Conservation (phyloP, 2,888 invertebrate species). For the Clanis bilineata region DNA sequence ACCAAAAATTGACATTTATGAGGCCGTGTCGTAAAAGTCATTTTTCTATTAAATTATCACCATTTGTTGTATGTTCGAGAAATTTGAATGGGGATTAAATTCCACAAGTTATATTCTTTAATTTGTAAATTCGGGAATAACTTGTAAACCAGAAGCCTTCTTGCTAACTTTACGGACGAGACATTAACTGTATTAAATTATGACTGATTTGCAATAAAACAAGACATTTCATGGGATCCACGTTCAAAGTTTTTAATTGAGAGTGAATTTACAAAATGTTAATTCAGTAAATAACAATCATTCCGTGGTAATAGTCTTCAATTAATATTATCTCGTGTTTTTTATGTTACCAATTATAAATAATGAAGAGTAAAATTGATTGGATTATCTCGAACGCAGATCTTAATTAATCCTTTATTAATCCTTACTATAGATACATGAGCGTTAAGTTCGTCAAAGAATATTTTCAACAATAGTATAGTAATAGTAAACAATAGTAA, state of each 20-base stretch:
- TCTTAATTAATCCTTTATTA: background rate
- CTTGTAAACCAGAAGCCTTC: slow-evolving; percentile 29
- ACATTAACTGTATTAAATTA: slow-evolving; percentile 34
- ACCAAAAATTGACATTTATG: too few relatives aligned
- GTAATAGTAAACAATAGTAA: too few relatives aligned
- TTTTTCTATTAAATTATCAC: too few relatives aligned
- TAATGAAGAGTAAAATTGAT: background rate
- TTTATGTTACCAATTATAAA: background rate
- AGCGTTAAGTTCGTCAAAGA: background rate
- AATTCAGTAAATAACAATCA: background rate
- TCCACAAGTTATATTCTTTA: slow-evolving; percentile 32
- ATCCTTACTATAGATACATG: background rate
- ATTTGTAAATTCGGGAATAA: slow-evolving; percentile 33
- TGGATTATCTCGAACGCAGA: background rate
- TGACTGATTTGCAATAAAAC: slow-evolving; percentile 20
- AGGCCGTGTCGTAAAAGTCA: too few relatives aligned
- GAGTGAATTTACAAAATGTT: background rate
- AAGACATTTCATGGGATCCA: slow-evolving; percentile 14
- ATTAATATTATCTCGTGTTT: background rate
- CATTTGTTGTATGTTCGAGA: too few relatives aligned
- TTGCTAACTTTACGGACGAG: slow-evolving; percentile 31
- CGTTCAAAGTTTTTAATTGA: slow-evolving; percentile 13
- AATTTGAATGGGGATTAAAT: too few relatives aligned
- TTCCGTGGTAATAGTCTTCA: background rate
- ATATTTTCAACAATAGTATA: too few relatives aligned